Conservation (phyloP, 2,113 vertebrate genomes). For the Alosa alosa region DNA sequence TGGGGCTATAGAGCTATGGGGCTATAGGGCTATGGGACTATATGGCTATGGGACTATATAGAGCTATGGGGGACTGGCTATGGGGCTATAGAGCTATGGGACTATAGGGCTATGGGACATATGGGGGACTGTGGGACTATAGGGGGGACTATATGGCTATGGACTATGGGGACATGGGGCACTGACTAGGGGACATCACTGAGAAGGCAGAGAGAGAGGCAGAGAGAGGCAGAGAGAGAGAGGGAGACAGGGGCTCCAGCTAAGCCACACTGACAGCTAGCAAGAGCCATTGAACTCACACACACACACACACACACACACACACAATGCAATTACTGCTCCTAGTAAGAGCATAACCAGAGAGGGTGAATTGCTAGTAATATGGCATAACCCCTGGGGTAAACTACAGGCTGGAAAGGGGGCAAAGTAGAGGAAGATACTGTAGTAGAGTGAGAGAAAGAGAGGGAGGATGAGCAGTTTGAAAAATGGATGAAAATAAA, state of each 20-base stretch:
- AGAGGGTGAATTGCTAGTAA: background rate
- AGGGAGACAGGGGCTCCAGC: too few species aligned
- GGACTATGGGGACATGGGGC: too few species aligned
- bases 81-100: too few species aligned
- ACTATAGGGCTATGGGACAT: background rate
- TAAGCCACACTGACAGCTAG: too few species aligned
- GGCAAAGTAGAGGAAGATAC: background rate
- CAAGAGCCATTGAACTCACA: background rate
- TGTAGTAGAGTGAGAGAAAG: background rate
- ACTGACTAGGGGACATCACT: background rate
- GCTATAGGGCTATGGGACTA: too few species aligned
- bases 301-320: background rate
- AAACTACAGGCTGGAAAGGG: background rate
- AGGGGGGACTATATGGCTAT: too few species aligned
- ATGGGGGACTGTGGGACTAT: too few species aligned
- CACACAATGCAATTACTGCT: background rate
- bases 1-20: too few species aligned
- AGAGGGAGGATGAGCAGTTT: background rate
- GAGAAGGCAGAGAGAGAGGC: background rate
- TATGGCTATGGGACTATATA: too few species aligned
- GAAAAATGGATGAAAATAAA: background rate
- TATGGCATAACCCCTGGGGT: background rate
- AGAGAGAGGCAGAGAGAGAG: too few species aligned
- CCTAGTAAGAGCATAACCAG: background rate
- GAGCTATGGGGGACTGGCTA: too few species aligned